Conservation (phyloP, 2,113 vertebrate genomes). For the Canis aureus region DNA sequence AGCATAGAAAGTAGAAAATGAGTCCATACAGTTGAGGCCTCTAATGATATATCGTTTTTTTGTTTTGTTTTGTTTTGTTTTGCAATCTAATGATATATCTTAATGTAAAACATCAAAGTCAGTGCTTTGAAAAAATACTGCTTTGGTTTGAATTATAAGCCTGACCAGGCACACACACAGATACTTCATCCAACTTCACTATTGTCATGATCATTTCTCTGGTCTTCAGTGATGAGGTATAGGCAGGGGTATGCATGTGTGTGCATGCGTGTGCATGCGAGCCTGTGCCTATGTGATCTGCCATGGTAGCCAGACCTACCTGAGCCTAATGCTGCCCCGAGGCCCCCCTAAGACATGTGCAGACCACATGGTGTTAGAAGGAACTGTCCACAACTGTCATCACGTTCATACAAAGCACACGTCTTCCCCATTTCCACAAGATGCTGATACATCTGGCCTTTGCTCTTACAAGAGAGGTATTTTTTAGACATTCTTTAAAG, state of each 20-base stretch:
- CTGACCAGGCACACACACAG: no score
- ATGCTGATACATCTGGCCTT: fast-evolving
- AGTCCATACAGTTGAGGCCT: background rate
- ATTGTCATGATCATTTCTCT: background rate
- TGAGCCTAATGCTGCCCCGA: fast-evolving
- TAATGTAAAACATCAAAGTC: background rate
- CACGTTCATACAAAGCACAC: fast-evolving
- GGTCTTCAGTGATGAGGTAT: background rate
- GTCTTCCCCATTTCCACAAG: background rate
- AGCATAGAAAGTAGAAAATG: background rate
- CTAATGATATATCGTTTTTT: no score
- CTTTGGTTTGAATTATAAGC: background rate
- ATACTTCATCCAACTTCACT: background rate
- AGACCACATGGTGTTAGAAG: fast-evolving
- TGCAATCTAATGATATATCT: no score
- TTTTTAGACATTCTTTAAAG: background rate
- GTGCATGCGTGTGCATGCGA: background rate
- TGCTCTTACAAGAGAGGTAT: background rate
- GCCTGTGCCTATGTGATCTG: fast-evolving
- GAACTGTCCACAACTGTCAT: fast-evolving
- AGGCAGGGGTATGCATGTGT: background rate
- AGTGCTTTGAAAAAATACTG: background rate
- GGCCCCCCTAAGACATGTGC: background rate
- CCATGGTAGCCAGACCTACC: no score
- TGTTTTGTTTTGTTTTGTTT: no score